Conservation (phyloP, 2,888 invertebrate species). For the Ormyrus pomaceus region DNA sequence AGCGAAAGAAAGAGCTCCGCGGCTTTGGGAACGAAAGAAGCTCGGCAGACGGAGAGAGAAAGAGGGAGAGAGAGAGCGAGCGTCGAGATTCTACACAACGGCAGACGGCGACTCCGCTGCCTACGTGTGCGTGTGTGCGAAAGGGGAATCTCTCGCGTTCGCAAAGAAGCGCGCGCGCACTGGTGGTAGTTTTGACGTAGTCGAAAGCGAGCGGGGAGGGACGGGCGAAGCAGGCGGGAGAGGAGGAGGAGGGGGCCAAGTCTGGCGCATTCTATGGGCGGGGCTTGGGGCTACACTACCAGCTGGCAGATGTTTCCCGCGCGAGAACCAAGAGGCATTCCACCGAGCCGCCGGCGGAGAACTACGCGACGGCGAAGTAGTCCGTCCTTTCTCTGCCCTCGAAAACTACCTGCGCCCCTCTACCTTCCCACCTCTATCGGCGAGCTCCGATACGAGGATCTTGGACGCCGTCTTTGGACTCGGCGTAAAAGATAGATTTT, state of each 20-base stretch:
- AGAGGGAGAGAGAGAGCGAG: too few relatives aligned
- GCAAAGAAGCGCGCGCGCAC: too few relatives aligned
- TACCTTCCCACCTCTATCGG: neutral
- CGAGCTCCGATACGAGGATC: neutral
- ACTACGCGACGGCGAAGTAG: conserved; percentile 49
- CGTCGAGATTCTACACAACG: too few relatives aligned
- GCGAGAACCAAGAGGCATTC: conserved; percentile 36
- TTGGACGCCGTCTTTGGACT: too few relatives aligned
- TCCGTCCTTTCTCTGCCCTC: conserved; percentile 11
- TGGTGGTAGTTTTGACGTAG: conserved; percentile 3
- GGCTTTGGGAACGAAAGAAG: too few relatives aligned
- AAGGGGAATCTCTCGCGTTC: too few relatives aligned
- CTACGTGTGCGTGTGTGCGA: too few relatives aligned
- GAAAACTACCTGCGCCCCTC: too few relatives aligned
- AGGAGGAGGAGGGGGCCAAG: conserved; percentile 33
- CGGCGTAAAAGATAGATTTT: too few relatives aligned
- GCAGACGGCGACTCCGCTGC: too few relatives aligned
- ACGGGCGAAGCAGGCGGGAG: conserved; percentile 22
- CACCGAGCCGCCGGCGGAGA: conserved; percentile 23
- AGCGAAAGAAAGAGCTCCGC: too few relatives aligned
- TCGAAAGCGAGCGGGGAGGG: conserved; percentile 12
- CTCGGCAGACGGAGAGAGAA: too few relatives aligned
- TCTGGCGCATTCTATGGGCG: conserved; percentile 49
- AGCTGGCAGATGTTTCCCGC: conserved; percentile 58
- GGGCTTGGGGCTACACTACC: conserved; percentile 43